These are phyloP conservation scores for Onthophagus taurus DNA, from an alignment of 1,140 invertebrate species.

Conservation along the genomic window DNA sequence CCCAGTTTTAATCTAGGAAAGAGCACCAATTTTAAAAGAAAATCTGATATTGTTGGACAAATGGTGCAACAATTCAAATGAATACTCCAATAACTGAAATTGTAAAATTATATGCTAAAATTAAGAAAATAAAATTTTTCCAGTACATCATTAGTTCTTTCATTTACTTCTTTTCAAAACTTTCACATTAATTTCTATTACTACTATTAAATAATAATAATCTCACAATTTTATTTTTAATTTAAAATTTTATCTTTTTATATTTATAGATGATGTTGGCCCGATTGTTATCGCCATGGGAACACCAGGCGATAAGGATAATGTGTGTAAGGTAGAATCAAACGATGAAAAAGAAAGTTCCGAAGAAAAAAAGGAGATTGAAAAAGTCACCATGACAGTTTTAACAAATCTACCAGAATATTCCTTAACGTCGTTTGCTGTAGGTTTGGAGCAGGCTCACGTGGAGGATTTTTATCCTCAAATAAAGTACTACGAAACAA, in stretches of 20 bases:
- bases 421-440: neutral
- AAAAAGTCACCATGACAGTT: slow-evolving; percentile 20
- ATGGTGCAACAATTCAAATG: no score
- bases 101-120: no score
- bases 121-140: no score
- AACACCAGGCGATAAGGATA: slow-evolving; percentile 36
- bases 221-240: no score
- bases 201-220: slow-evolving; percentile 7
- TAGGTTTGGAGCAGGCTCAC: slow-evolving; percentile 26
- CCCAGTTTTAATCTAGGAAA: no score
- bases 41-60: no score
- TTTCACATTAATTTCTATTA: no score
- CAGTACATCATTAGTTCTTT: no score
- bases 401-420: slow-evolving; percentile 19
- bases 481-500: slow-evolving; percentile 24
- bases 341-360: slow-evolving; percentile 17
- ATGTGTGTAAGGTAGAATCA: slow-evolving; percentile 30
- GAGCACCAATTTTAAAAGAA: no score
- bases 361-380: slow-evolving; percentile 9
- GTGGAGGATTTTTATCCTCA: slow-evolving; percentile 28
- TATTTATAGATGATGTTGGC: slow-evolving; percentile 36
- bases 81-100: no score
- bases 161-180: no score
- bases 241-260: no score
- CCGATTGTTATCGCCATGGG: slow-evolving; percentile 37